Percentiles rank a stretch among this genome's conserved stretches.
phyloP scores from a whole-genome alignment of 2,113 vertebrate species.

The Xenus cinereus region DNA sequence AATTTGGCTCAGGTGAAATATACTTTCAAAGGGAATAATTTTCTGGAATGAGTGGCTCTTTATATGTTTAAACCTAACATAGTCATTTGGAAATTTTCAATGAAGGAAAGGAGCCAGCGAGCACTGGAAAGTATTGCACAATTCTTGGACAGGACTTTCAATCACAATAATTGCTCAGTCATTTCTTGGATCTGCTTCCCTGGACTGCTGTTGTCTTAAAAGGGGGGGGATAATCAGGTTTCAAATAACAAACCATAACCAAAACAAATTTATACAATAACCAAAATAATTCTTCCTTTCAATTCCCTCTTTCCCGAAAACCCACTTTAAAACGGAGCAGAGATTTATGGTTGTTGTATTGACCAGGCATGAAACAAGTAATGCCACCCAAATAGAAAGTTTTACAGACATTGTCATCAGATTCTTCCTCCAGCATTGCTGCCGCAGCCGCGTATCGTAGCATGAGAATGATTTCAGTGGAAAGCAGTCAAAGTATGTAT shows the following conservation, averaged over 20 bases:
- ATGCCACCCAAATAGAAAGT: neutral
- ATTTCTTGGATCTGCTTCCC: constrained; percentile 11
- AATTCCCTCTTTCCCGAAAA: neutral
- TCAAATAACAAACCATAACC: neutral
- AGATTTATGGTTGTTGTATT: neutral
- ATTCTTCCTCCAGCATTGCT: neutral
- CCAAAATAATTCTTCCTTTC: neutral
- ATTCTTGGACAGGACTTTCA: neutral
- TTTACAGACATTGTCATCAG: neutral
- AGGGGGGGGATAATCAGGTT: neutral
- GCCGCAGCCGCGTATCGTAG: neutral
- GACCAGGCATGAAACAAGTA: neutral
- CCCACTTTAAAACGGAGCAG: neutral
- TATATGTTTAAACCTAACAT: neutral
- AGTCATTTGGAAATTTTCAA: neutral
- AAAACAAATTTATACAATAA: neutral
- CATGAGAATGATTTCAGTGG: neutral
- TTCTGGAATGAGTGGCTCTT: neutral
- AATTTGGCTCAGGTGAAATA: neutral
- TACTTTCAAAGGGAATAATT: neutral
- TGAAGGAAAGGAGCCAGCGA: neutral
- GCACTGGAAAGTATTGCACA: neutral
- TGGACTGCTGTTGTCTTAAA: neutral
- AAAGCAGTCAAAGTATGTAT: neutral
- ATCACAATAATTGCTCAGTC: neutral